Base-by-base conservation (phyloP, 2,888 invertebrate species). In the Polymixis flavicincta region DNA sequence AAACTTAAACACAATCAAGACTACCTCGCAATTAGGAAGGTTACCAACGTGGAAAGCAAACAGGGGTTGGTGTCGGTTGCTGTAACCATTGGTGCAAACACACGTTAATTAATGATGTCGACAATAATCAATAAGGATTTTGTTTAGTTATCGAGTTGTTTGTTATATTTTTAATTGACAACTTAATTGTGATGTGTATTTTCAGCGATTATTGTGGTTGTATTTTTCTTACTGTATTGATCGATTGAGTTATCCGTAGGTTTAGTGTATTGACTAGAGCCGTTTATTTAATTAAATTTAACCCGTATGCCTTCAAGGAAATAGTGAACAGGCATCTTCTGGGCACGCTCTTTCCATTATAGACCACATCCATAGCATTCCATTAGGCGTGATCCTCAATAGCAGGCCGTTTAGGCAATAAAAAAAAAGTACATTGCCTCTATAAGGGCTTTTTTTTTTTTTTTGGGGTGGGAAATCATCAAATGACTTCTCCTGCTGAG, bases 1-100 rank as follows among this genome's bases (percentile, higher is more conserved):
- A 67, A 84, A 59, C 57, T 67, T 63, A 67, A 65, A 70, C 50
- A 65, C 55, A 70, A 11, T 64, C 19, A 81, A 74, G 64, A 60
- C 76, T 65, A 75, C 72, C 74, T 54, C 50, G 74, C 72, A 75
- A 82, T 83, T 83, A 75, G 61, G 57, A 50, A 79, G 84, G 84
- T 74, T 75, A 85, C 77, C 60, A 75, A 54, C 72, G 63, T 70
- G 67, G 54, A 72, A 74, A 68, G 65, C 71, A 85, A 83, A 87
- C 84, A 87, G 76, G 86, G 86, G 79, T 77, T 75, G 81, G 19
- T 66, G 63, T 37, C 48, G 63, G 70, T 63, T 78, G 70, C 64
- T 48, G 72, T 59, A 76, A 76, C 86, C 74, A 80, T 59, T 37
- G 79, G 76, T 66, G 71, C 77, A 71, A 75, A 71, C 59, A 70